Percentiles rank a stretch among this genome's conserved stretches.
Conservation (phyloP, 2,888 invertebrate species). For the Coelopa pilipes region DNA sequence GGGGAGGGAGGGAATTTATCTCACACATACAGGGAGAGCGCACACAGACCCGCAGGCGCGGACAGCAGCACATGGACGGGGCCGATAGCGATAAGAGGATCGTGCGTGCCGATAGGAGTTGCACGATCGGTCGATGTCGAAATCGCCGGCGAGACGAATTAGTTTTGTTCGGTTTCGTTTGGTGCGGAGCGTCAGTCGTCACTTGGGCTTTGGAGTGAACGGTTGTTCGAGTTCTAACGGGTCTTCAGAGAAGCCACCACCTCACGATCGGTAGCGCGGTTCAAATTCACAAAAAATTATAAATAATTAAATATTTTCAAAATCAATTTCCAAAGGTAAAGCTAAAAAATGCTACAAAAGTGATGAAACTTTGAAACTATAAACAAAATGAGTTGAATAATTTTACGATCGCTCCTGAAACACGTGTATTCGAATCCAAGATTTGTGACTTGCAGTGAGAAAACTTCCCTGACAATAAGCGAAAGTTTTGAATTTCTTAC, state of each 20-base stretch:
- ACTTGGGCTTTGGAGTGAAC: slow-evolving; percentile 38
- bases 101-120: too few relatives aligned
- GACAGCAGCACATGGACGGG: too few relatives aligned
- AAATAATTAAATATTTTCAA: neutral
- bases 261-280: slow-evolving; percentile 18
- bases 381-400: neutral
- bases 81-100: too few relatives aligned
- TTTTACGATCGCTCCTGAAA: too few relatives aligned
- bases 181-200: slow-evolving; percentile 43
- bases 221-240: slow-evolving; percentile 12
- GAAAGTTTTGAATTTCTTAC: too few relatives aligned
- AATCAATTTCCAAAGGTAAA: slow-evolving; percentile 9
- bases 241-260: slow-evolving; percentile 1
- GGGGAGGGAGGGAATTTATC: too few relatives aligned
- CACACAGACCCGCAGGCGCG: too few relatives aligned
- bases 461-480: too few relatives aligned
- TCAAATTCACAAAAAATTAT: neutral
- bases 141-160: neutral
- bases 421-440: too few relatives aligned
- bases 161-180: slow-evolving; percentile 43
- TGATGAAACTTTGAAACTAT: neutral
- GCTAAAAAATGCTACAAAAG: neutral
- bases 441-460: too few relatives aligned
- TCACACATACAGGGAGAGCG: too few relatives aligned
- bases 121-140: too few relatives aligned